A percentile compares a stretch with the other conserved stretches of the same genome.
Conservation (phyloP, 2,888 invertebrate genomes). For the Siphonodentalium dalli region DNA sequence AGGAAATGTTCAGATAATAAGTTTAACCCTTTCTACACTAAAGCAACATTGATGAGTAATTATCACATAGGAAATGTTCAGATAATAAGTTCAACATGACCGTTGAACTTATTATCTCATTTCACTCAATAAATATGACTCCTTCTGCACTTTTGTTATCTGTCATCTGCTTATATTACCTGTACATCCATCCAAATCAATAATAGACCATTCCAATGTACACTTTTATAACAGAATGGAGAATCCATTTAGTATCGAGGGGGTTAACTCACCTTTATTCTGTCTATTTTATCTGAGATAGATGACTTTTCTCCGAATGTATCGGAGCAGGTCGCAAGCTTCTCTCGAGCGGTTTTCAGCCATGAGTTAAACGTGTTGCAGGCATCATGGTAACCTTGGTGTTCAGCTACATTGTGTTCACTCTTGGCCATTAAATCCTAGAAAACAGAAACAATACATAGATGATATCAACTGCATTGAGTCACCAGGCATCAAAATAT, state of each 20-base stretch:
- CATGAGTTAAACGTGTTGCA: slow-evolving; percentile 91
- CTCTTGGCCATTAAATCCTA: slow-evolving; percentile 53
- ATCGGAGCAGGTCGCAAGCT: slow-evolving; percentile 88
- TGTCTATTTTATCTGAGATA: slow-evolving; percentile 76
- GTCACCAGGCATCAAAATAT: no score
- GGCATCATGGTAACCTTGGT: slow-evolving; percentile 87
- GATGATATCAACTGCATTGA: no score
- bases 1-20: no score
- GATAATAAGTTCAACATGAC: no score
- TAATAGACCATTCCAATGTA: background rate
- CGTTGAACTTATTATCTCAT: no score
- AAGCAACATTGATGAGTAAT: no score
- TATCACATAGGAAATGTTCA: no score
- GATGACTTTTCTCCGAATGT: slow-evolving; percentile 84
- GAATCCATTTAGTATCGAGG: no score
- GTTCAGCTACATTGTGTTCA: slow-evolving; percentile 55
- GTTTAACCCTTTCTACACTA: no score
- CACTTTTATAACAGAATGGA: no score
- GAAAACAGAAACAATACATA: slow-evolving; percentile 17
- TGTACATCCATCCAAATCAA: background rate
- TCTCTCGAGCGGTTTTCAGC: slow-evolving; percentile 89
- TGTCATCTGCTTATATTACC: background rate
- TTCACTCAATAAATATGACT: no score
- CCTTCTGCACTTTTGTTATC: no score
- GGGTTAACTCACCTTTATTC: slow-evolving; percentile 67